These are phyloP conservation scores for Taeniopygia guttata DNA, from an alignment of 2,797 vertebrate species.

Conservation along the genomic window DNA sequence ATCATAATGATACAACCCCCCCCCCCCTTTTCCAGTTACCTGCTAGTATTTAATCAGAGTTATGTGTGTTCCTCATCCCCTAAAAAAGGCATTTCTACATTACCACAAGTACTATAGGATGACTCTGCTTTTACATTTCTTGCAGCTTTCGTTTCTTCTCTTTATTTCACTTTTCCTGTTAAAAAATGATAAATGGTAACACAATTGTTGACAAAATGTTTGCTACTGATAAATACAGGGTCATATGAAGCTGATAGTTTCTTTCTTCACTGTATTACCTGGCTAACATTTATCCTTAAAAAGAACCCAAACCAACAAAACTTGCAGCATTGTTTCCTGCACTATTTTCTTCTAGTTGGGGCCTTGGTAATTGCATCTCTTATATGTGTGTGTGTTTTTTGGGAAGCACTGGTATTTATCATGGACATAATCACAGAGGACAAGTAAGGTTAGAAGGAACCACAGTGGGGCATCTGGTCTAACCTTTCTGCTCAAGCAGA, in stretches of 20 bases:
- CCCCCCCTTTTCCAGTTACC: conserved; percentile 3
- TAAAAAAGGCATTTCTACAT: not conserved
- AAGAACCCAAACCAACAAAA: not conserved
- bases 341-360: not conserved
- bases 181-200: not conserved
- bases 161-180: not conserved
- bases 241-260: not conserved
- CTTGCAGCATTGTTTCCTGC: not conserved
- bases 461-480: not conserved
- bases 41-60: not conserved
- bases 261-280: not conserved
- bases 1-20: not conserved
- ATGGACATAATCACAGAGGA: not conserved
- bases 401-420: not conserved
- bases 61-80: not conserved
- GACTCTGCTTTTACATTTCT: not conserved
- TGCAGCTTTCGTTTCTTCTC: not conserved
- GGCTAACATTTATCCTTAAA: not conserved
- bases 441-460: not conserved
- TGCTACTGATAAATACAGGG: not conserved
- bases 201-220: not conserved
- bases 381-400: not conserved
- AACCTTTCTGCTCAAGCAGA: not conserved
- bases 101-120: not conserved
- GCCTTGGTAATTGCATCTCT: not conserved